Evolutionary conservation across 2,797 vertebrate genomes (phyloP).

Genomic region (Paguma larvata): DNA sequence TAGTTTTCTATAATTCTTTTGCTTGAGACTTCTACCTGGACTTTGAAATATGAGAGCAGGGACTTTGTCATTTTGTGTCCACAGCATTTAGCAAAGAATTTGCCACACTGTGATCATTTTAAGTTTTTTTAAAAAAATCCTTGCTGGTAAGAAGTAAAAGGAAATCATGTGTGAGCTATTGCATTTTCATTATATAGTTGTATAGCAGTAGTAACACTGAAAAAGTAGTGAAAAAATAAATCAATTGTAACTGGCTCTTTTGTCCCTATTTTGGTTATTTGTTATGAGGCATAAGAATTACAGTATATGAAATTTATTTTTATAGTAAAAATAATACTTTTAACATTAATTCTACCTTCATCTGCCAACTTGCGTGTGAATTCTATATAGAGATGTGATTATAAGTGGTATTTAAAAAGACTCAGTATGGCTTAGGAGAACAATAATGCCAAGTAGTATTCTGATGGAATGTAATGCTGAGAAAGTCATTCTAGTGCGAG

Average conservation of each 20-base stretch:
- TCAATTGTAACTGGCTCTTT: background rate
- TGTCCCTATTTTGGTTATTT: background rate
- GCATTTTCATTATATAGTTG: background rate
- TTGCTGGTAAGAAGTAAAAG: background rate
- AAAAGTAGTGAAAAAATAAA: background rate
- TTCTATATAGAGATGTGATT: background rate
- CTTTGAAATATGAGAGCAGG: background rate
- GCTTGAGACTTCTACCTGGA: background rate
- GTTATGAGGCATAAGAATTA: background rate
- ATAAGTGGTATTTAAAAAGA: background rate
- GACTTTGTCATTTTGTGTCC: background rate
- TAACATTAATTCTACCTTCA: background rate
- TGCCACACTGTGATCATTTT: background rate
- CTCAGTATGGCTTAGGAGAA: background rate
- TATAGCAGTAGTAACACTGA: background rate
- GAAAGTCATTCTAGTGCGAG: background rate
- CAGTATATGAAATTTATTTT: background rate
- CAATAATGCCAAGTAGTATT: background rate
- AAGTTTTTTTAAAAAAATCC: background rate
- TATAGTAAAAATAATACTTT: background rate
- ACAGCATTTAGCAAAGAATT: background rate
- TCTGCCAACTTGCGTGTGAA: background rate
- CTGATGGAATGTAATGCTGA: background rate
- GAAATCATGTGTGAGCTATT: background rate
- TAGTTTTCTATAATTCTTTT: background rate